phyloP scores from a whole-genome alignment of 2,888 invertebrate species.

The Pyrochroa serraticornis region DNA sequence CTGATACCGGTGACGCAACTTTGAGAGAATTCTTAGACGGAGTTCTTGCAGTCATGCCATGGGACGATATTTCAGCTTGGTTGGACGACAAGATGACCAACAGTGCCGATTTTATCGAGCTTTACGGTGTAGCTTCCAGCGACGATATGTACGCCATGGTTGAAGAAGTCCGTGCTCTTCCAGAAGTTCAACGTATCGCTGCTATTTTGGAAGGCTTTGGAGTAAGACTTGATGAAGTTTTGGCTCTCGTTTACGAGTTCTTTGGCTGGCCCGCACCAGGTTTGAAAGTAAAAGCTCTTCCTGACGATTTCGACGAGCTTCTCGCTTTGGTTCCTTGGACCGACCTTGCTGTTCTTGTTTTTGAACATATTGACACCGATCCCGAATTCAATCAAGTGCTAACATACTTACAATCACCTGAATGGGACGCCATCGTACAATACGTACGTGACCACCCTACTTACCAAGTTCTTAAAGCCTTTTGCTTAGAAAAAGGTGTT shows the following conservation, averaged over 20 bases:
- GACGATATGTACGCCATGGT: slow-evolving; percentile 36
- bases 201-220: slow-evolving; percentile 35
- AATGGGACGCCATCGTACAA: not conserved
- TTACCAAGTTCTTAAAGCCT: not conserved
- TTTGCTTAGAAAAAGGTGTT: slow-evolving; percentile 4
- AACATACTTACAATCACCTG: no score
- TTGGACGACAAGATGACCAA: slow-evolving; percentile 35
- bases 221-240: slow-evolving; percentile 28
- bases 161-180: slow-evolving; percentile 36
- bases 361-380: no score
- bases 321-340: slow-evolving; percentile 34
- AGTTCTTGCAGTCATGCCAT: slow-evolving; percentile 33
- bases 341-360: no score
- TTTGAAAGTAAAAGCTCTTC: not conserved
- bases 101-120: slow-evolving; percentile 38
- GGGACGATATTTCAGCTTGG: slow-evolving; percentile 32
- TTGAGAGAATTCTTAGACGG: slow-evolving; percentile 35
- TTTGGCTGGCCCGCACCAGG: slow-evolving; percentile 35
- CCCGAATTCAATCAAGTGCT: no score
- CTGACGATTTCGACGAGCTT: slow-evolving; percentile 27
- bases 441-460: not conserved
- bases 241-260: slow-evolving; percentile 32
- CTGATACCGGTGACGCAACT: slow-evolving; percentile 12
- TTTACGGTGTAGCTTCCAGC: slow-evolving; percentile 37
- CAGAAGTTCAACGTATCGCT: slow-evolving; percentile 36